Conservation (phyloP, 1,140 invertebrate genomes). For the Notospermus geniculatus region DNA sequence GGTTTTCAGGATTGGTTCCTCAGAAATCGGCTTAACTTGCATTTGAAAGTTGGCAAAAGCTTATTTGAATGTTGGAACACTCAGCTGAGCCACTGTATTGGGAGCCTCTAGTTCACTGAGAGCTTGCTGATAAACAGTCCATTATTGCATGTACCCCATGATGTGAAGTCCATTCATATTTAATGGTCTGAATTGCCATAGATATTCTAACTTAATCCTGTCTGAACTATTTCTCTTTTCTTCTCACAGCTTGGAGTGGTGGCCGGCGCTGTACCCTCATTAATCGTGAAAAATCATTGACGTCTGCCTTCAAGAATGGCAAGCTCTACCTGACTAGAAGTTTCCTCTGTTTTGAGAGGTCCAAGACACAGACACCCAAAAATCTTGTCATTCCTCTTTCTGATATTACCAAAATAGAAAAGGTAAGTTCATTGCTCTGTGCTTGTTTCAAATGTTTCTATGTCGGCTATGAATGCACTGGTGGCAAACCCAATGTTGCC, state of each 20-base stretch:
- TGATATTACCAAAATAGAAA: conserved; percentile 50
- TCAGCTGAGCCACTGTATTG: no score
- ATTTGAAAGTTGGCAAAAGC: no score
- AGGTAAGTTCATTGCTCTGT: conserved; percentile 37
- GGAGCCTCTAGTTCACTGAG: no score
- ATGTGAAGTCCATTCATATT: no score
- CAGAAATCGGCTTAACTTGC: no score
- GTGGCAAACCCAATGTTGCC: not conserved
- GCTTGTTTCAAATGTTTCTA: not conserved
- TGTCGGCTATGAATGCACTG: not conserved
- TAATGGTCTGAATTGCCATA: no score
- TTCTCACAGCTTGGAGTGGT: conserved; percentile 42
- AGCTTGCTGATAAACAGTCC: no score
- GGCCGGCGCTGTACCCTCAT: conserved; percentile 55
- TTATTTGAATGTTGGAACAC: no score
- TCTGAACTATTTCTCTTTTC: conserved; percentile 20
- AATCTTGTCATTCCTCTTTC: conserved; percentile 56
- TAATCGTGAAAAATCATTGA: conserved; percentile 54
- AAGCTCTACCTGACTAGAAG: conserved; percentile 56
- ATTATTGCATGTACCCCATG: no score
- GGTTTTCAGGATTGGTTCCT: no score
- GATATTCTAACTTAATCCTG: no score
- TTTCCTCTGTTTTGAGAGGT: conserved; percentile 58
- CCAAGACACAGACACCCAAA: conserved; percentile 50
- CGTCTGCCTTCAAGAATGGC: conserved; percentile 56